A percentile compares a stretch with the other conserved stretches of the same genome.
Conservation (phyloP, 2,113 vertebrate genomes). For the Toxostoma redivivum region DNA sequence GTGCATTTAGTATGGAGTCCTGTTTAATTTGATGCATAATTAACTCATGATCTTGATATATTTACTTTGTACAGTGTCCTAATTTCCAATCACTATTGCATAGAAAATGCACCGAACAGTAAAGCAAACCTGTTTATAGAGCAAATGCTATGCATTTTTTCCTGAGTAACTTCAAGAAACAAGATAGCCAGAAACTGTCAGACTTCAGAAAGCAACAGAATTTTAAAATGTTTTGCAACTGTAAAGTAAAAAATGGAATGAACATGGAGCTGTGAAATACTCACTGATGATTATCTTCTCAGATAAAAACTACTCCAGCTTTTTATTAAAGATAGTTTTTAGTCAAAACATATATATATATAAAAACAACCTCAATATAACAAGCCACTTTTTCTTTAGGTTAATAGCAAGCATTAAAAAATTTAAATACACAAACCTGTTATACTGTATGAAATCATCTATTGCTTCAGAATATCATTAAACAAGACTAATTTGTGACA, state of each 20-base stretch:
- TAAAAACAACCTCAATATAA: constrained; percentile 49
- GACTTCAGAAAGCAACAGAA: constrained; percentile 77
- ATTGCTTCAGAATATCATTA: constrained; percentile 12
- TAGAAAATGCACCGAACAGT: constrained; percentile 67
- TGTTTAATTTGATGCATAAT: background rate
- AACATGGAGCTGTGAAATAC: constrained; percentile 90
- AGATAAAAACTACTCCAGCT: constrained; percentile 90
- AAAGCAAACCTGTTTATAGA: constrained; percentile 69
- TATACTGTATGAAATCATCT: background rate
- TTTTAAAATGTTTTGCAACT: constrained; percentile 73
- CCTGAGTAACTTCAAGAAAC: constrained; percentile 66
- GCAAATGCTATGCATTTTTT: constrained; percentile 69
- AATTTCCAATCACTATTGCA: background rate
- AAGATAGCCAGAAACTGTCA: constrained; percentile 69
- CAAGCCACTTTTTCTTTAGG: constrained; percentile 30
- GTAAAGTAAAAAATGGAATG: constrained; percentile 82
- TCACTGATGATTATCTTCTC: constrained; percentile 89
- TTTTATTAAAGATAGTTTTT: constrained; percentile 88
- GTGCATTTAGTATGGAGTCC: constrained; percentile 23
- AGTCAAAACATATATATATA: constrained; percentile 72
- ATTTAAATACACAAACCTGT: constrained; percentile 56
- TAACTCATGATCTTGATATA: background rate
- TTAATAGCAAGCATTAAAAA: constrained; percentile 29
- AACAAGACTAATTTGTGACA: background rate
- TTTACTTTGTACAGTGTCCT: background rate